phyloP scores from a whole-genome alignment of 2,888 invertebrate species.

The Polydrusus pterygomalis region DNA sequence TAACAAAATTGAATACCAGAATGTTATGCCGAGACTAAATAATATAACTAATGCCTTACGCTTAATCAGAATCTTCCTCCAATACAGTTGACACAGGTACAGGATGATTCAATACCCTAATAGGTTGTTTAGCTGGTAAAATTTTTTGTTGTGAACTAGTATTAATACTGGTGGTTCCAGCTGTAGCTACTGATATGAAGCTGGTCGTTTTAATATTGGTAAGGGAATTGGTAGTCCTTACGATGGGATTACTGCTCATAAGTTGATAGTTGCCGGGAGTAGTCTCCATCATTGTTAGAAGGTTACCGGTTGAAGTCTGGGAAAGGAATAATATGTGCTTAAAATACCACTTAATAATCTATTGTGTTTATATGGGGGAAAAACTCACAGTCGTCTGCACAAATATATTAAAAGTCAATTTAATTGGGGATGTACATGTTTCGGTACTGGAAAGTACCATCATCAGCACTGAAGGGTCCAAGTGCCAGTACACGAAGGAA shows the following conservation, averaged over 20 bases:
- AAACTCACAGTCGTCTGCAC: no score
- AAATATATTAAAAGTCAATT: no score
- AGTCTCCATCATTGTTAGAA: conserved; percentile 66
- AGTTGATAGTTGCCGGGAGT: conserved; percentile 67
- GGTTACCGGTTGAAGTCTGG: conserved; percentile 60
- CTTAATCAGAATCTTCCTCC: conserved; percentile 55
- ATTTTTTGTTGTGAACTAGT: conserved; percentile 38
- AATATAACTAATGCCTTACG: conserved; percentile 7
- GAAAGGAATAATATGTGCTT: conserved; percentile 47
- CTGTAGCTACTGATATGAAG: conserved; percentile 59
- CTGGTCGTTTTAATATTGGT: conserved; percentile 58
- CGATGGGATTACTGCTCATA: conserved; percentile 59
- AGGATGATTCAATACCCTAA: conserved; percentile 32
- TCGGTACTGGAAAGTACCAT: no score
- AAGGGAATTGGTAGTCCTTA: conserved; percentile 31
- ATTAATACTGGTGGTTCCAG: conserved; percentile 44
- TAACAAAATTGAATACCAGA: neutral
- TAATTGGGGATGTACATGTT: no score
- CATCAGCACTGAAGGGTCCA: no score
- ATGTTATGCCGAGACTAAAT: neutral
- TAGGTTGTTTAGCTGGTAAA: conserved; percentile 30
- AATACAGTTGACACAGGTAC: conserved; percentile 44
- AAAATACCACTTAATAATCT: conserved; percentile 11
- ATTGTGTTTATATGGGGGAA: no score
- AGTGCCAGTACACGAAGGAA: no score